These are phyloP conservation scores for Lumbricus terrestris DNA, from an alignment of 2,888 invertebrate species.

Conservation along the genomic window DNA sequence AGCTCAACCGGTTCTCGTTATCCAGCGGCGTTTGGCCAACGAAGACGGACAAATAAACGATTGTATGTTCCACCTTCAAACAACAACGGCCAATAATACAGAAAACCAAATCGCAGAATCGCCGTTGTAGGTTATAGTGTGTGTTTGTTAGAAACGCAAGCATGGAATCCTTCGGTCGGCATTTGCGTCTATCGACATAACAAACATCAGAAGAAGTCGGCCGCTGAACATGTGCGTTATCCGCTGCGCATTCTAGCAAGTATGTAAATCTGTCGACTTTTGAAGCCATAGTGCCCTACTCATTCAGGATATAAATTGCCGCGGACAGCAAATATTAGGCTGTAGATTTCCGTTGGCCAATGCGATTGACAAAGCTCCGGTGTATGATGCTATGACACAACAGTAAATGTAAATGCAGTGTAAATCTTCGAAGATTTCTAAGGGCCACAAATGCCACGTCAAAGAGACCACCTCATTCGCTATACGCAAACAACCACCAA, in stretches of 20 bases:
- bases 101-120: slow-evolving; percentile 3
- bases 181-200: background rate
- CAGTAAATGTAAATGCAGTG: too few species aligned
- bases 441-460: too few species aligned
- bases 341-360: too few species aligned
- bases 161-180: background rate
- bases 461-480: too few species aligned
- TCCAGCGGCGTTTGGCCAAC: background rate
- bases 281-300: background rate
- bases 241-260: background rate
- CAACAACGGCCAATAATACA: background rate
- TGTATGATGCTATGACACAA: too few species aligned
- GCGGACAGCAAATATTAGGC: too few species aligned
- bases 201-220: background rate
- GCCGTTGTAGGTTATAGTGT: background rate
- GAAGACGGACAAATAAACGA: background rate
- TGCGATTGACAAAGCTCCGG: too few species aligned
- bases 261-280: background rate
- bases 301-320: background rate
- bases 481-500: too few species aligned
- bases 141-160: background rate
- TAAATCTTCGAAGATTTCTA: too few species aligned
- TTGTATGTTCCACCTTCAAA: background rate
- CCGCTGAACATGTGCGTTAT: background rate
- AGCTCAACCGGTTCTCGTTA: background rate